phyloP scores from a whole-genome alignment of 2,797 vertebrate genomes.

The Diceros bicornis region DNA sequence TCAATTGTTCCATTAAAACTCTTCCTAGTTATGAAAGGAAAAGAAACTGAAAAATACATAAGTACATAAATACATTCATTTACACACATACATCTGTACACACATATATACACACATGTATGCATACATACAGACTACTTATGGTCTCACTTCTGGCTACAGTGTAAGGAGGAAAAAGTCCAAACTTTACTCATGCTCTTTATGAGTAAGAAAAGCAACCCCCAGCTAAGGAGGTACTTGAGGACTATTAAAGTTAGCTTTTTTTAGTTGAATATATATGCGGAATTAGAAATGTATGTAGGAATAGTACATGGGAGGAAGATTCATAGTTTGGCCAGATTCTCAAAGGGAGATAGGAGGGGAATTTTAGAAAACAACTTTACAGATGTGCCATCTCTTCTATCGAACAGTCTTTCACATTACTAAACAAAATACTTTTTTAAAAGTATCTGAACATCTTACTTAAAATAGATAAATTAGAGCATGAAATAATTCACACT shows the following conservation, averaged over 20 bases:
- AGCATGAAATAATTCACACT: not conserved
- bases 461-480: constrained; percentile 7
- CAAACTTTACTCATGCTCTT: not conserved
- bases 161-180: not conserved
- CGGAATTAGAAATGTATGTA: not conserved
- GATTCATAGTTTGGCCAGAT: not conserved
- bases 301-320: not conserved
- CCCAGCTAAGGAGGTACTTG: not conserved
- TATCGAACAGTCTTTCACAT: not conserved
- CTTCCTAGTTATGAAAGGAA: not conserved
- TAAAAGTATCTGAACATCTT: not conserved
- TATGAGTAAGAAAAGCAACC: not conserved
- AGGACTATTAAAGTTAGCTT: not conserved
- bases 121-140: not conserved
- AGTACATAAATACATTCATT: not conserved
- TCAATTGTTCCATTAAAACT: not conserved
- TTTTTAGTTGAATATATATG: not conserved
- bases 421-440: not conserved
- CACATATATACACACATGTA: not conserved
- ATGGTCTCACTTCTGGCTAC: not conserved
- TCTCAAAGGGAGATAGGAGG: not conserved
- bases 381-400: not conserved
- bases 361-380: not conserved
- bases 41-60: not conserved
- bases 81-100: not conserved